Evolutionary conservation across 1,140 invertebrate species (phyloP).

Genomic region (Hyles vespertilio): DNA sequence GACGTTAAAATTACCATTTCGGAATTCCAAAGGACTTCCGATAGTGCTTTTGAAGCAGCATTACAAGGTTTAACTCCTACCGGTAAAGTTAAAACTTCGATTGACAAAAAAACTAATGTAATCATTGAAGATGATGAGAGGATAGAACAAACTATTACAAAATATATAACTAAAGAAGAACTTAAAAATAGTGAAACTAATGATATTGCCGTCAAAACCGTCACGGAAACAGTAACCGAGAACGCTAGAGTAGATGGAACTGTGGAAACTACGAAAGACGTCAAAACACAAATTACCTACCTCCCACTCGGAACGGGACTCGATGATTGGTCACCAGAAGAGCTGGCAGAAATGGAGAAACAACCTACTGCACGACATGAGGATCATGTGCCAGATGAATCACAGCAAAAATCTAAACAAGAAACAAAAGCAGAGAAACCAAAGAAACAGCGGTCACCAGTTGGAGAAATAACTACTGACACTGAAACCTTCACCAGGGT

Average conservation of each 20-base stretch:
- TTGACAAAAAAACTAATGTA: constrained; percentile 61
- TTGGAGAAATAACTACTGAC: constrained; percentile 72
- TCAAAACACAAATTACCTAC: constrained; percentile 73
- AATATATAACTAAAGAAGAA: constrained; percentile 68
- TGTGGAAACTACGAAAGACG: constrained; percentile 69
- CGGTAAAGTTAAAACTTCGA: constrained; percentile 63
- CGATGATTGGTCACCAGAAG: constrained; percentile 69
- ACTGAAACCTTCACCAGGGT: constrained; percentile 71
- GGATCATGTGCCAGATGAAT: constrained; percentile 36
- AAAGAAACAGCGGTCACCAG: constrained; percentile 59
- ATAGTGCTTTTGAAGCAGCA: constrained; percentile 64
- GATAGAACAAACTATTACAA: constrained; percentile 64
- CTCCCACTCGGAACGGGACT: constrained; percentile 62
- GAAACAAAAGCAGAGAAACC: constrained; percentile 38
- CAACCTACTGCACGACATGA: constrained; percentile 36
- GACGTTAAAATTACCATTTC: constrained; percentile 74
- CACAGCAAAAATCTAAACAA: constrained; percentile 35
- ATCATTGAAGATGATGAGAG: constrained; percentile 49
- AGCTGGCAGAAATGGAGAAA: constrained; percentile 57
- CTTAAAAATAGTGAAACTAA: constrained; percentile 57
- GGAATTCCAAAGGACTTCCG: constrained; percentile 69
- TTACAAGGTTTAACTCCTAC: constrained; percentile 55
- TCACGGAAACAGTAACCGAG: constrained; percentile 70
- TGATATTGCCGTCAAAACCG: constrained; percentile 68
- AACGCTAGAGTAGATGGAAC: constrained; percentile 62